Conservation (phyloP, 1,140 invertebrate species). For the Pogonus chalceus region DNA sequence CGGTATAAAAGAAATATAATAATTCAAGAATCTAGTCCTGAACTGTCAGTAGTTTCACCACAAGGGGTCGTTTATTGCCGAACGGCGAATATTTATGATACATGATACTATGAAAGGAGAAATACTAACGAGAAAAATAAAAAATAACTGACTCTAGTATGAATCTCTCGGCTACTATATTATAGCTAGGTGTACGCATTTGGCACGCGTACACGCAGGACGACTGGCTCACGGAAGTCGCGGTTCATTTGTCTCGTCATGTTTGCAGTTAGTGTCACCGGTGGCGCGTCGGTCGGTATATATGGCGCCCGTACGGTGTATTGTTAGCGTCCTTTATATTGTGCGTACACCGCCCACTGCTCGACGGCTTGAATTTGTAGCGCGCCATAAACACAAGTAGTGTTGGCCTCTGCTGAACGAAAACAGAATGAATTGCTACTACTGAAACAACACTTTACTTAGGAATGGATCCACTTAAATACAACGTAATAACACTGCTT, state of each 20-base stretch:
- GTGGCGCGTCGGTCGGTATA: neutral
- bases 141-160: conserved; percentile 5
- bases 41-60: too few species aligned
- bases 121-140: conserved; percentile 3
- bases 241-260: conserved; percentile 7
- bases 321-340: conserved; percentile 5
- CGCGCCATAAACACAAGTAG: conserved; percentile 4
- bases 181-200: neutral
- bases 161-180: neutral
- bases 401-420: too few species aligned
- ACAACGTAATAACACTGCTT: too few species aligned
- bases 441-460: too few species aligned
- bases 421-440: too few species aligned
- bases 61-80: neutral
- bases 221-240: neutral
- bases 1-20: too few species aligned
- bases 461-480: too few species aligned
- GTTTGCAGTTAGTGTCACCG: conserved; percentile 6
- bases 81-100: neutral
- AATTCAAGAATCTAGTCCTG: too few species aligned
- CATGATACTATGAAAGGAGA: neutral
- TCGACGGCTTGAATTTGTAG: neutral
- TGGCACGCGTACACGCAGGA: neutral
- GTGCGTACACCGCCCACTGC: conserved; percentile 1
- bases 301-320: neutral